Conservation (phyloP, 2,113 vertebrate genomes). For the Hemicordylus capensis region DNA sequence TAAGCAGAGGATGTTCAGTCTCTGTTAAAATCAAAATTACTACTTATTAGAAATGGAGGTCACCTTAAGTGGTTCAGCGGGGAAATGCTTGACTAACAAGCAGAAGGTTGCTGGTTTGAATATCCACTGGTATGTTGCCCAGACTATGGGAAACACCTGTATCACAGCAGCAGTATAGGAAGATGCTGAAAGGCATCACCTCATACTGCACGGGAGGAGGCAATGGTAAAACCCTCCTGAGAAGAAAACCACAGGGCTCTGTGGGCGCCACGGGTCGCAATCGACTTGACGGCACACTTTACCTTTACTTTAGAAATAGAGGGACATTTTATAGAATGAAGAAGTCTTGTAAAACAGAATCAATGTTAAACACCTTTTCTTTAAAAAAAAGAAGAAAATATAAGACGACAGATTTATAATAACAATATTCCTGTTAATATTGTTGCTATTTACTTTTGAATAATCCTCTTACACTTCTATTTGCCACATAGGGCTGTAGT, state of each 20-base stretch:
- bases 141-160: too few species aligned
- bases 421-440: constrained; percentile 22
- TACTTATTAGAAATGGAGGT: neutral
- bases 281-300: too few species aligned
- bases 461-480: constrained; percentile 32
- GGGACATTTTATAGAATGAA: neutral
- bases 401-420: neutral
- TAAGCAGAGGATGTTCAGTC: neutral
- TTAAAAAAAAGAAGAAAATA: neutral
- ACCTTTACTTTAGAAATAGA: neutral
- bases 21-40: neutral
- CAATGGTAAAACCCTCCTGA: too few species aligned
- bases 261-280: too few species aligned
- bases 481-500: constrained; percentile 44
- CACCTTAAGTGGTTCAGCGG: too few species aligned
- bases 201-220: too few species aligned
- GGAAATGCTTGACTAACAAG: too few species aligned
- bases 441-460: constrained; percentile 22
- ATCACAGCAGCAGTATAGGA: too few species aligned
- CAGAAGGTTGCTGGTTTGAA: too few species aligned
- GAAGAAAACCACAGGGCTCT: too few species aligned
- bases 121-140: too few species aligned
- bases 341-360: neutral
- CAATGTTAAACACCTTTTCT: neutral
- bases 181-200: too few species aligned